Base-by-base conservation (phyloP, 2,113 vertebrate genomes). In the Cheirogaleus medius region DNA sequence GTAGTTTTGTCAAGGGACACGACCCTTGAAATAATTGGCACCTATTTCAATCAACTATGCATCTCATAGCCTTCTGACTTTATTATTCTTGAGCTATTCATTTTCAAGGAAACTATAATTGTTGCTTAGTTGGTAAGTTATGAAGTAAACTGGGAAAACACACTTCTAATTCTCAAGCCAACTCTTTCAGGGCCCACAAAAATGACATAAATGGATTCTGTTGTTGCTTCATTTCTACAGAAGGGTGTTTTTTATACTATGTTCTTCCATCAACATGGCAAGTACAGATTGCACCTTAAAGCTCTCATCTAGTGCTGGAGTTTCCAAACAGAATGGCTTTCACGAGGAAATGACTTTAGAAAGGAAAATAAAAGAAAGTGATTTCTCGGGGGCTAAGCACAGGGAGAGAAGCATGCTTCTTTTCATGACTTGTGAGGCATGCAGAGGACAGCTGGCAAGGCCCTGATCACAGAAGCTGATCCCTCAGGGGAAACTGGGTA, bases 61-160 rank as follows among this genome's bases (percentile, higher is more conserved):
- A 90, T 88, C 60, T 82, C 42, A 74, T 25, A 92, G 73, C 29
- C 60, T 96, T 90, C 74, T 83, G 84, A 44, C 93, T 93, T 92
- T 91, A 66, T 93, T 98, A 88, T 87, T 42, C n/a, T 81, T 94
- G 54, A 96, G 64, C 34, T 83, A 91, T 95, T 95, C 96, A 87
- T 91, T 96, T 96, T 97, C 73, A 87, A 98, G n/a, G 77, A 95
- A 98, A 78, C 58, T 34, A 34, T 91, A 76, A 96, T 80, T 97
- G 95, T 92, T 97, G 44, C 74, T 95, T 96, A 81, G 58, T 90
- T 97, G 77, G 71, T 82, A 96, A 93, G 77, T 78, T 93, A 95
- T 92, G 56, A 85, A 97, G 69, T 34, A 95, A 87, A 73, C 47
- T 49, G 32, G 32, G 80, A 85, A 95, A 88, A 92, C 39, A 88